These are phyloP conservation scores for Leptonema lineaticorne DNA, from an alignment of 1,140 invertebrate species.

Conservation along the genomic window DNA sequence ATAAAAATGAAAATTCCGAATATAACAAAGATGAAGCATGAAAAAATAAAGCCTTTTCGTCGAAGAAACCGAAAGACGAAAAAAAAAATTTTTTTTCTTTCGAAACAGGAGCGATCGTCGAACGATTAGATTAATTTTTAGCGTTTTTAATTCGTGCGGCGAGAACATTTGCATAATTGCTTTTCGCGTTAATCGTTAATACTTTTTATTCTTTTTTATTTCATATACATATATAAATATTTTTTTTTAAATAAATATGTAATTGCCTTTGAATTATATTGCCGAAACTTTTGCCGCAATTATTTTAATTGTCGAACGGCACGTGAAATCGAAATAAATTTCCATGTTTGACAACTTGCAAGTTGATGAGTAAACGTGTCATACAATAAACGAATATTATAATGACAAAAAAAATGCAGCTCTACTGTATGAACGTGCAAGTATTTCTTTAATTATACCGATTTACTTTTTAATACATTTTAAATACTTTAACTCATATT, in stretches of 20 bases:
- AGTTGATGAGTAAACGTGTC: background rate
- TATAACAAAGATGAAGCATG: too few relatives aligned
- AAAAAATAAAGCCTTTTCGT: too few relatives aligned
- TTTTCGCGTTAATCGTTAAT: background rate
- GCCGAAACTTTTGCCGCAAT: constrained; percentile 5
- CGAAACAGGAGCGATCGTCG: background rate
- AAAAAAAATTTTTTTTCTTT: too few relatives aligned
- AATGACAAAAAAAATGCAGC: too few relatives aligned
- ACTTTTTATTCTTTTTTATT: too few relatives aligned
- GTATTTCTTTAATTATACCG: too few relatives aligned
- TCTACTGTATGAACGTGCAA: too few relatives aligned
- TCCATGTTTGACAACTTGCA: background rate
- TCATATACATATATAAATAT: too few relatives aligned
- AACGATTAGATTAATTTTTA: background rate
- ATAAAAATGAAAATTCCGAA: background rate
- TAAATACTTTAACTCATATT: too few relatives aligned
- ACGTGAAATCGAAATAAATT: constrained; percentile 8
- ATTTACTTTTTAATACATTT: too few relatives aligned
- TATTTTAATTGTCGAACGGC: background rate
- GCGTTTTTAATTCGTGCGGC: background rate
- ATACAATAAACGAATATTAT: too few relatives aligned
- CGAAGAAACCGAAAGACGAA: too few relatives aligned
- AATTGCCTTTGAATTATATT: constrained; percentile 4
- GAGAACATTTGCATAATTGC: background rate
- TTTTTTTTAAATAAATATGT: constrained; percentile 12